Percentiles rank a stretch among this genome's conserved stretches.
These are phyloP conservation scores for Lycaon pictus DNA, from an alignment of 2,113 vertebrate species.

Conservation along the genomic window DNA sequence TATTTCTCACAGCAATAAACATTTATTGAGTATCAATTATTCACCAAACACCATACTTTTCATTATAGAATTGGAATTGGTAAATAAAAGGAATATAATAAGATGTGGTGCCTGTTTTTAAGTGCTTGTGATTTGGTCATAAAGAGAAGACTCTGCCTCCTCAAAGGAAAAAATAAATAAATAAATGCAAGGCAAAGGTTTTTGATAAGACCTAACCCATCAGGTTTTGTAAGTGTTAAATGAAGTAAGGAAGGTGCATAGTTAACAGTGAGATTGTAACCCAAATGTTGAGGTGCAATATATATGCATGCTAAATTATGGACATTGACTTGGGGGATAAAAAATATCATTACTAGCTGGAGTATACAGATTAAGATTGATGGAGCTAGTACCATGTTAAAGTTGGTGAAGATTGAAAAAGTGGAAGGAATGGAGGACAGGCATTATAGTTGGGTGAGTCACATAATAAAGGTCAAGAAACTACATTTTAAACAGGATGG, in stretches of 20 bases:
- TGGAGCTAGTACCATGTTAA: not conserved
- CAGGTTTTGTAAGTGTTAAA: not conserved
- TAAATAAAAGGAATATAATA: not conserved
- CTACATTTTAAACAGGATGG: not conserved
- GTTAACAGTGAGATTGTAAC: not conserved
- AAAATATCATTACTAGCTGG: not conserved
- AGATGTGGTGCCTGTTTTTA: not conserved
- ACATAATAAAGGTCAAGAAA: slow-evolving; percentile 17
- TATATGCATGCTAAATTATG: not conserved
- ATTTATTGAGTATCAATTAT: not conserved
- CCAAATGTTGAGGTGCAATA: not conserved
- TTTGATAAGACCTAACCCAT: slow-evolving; percentile 35
- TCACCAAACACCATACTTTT: not conserved
- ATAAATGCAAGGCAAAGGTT: not conserved
- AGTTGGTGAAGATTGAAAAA: not conserved
- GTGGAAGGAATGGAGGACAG: not conserved
- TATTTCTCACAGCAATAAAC: not conserved
- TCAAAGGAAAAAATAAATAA: not conserved
- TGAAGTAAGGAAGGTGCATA: not conserved
- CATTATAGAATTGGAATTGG: not conserved
- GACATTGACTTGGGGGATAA: not conserved
- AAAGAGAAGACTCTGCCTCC: not conserved
- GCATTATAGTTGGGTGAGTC: not conserved
- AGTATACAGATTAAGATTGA: not conserved
- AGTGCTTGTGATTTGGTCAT: not conserved